Evolutionary conservation across 2,113 vertebrate genomes (phyloP), one percentile per base, ranked within the genome.

Genomic region (Sinocyclocheilus maitianheensis): DNA sequence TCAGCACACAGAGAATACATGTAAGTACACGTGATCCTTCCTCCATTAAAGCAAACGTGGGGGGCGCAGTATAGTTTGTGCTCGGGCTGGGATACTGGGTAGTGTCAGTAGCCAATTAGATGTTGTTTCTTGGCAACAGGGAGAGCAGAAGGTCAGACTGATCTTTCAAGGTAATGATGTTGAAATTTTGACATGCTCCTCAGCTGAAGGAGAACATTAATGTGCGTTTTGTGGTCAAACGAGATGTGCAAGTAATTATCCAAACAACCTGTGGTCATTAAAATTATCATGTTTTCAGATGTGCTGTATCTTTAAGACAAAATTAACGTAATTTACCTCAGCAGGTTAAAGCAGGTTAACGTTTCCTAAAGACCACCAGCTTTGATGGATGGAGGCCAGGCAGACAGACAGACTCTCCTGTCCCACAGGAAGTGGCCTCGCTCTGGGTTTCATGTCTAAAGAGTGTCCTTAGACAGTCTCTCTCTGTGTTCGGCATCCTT

Each of bases 1-100:
- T 99, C 98, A 1, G 97, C 97, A 0, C 97, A 99, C 91, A 94
- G 97, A 7, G 98, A 99, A 85, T 98, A 99, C 94, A 95, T 99
- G 98, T 99, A 90, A 99, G 97, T 98, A 89, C 4, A 72, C 24
- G 24, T 55, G n/a, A 55, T 55, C 18, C 16, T 37, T 22, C 16
- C 69, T 12, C 10, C n/a, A 30, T 20, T 30, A 9, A 55, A 30
- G 67, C 53, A 60, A 20, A 20, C 9, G 48, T 18, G 5, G 1
- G 40, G 40, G 40, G 6, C 7, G 7, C 40, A 43, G 43, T 8
- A 58, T 22, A 18, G 62, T 53, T 53, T 71, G 80, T 7, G 43
- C 80, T 53, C 63, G 1, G 63, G 63, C 9, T 22, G 51, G 65
- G 30, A 74, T 74, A 60, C 81, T 83, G 81, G 20, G 51, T 69